These are phyloP conservation scores for Astyanax mexicanus DNA, from an alignment of 2,797 vertebrate genomes.

Conservation along the genomic window DNA sequence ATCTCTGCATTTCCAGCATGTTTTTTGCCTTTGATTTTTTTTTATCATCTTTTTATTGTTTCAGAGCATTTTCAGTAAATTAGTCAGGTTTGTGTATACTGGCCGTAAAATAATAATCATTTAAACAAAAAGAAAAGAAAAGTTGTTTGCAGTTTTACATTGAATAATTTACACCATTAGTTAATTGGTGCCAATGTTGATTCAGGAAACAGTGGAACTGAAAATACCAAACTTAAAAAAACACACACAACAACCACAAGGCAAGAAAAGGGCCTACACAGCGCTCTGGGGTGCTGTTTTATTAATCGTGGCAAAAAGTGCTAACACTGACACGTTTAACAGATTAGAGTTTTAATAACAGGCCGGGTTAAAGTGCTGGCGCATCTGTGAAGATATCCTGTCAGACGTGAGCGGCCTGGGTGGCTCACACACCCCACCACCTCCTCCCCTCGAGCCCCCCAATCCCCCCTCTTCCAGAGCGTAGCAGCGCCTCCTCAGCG, in stretches of 20 bases:
- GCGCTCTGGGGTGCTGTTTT: slow-evolving; percentile 89
- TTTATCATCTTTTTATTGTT: neutral
- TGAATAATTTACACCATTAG: slow-evolving; percentile 81
- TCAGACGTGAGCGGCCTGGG: slow-evolving; percentile 70
- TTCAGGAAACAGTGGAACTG: slow-evolving; percentile 62
- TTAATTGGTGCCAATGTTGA: slow-evolving; percentile 65
- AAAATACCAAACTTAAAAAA: slow-evolving; percentile 61
- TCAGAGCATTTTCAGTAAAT: neutral
- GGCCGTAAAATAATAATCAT: neutral
- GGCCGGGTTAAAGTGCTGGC: slow-evolving; percentile 80
- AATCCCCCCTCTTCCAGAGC: slow-evolving; percentile 60
- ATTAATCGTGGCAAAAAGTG: slow-evolving; percentile 95
- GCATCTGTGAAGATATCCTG: slow-evolving; percentile 78
- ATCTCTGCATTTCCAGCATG: slow-evolving; percentile 1
- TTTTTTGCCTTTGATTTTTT: neutral
- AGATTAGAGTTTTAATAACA: slow-evolving; percentile 88
- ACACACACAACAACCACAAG: slow-evolving; percentile 73
- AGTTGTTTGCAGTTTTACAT: slow-evolving; percentile 65
- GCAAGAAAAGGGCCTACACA: slow-evolving; percentile 76
- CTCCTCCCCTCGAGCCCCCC: neutral
- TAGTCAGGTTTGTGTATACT: neutral
- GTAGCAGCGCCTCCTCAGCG: slow-evolving; percentile 54
- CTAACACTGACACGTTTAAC: slow-evolving; percentile 95
- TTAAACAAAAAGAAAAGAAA: neutral
- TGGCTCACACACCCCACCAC: slow-evolving; percentile 62